phyloP scores from a whole-genome alignment of 1,140 invertebrate species.

The Oppia nitens region DNA sequence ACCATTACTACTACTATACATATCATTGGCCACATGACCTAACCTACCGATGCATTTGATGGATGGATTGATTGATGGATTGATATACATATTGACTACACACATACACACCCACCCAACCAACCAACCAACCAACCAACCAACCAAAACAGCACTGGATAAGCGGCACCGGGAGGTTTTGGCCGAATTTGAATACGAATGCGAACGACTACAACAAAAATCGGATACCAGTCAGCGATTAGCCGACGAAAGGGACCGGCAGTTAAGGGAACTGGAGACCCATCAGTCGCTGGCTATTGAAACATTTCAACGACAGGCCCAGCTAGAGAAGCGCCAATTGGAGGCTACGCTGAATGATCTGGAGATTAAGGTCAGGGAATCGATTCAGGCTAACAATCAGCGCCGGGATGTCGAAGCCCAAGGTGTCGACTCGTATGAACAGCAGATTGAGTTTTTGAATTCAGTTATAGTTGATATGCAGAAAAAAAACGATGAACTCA shows the following conservation, averaged over 20 bases:
- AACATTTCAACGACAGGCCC: constrained; percentile 2
- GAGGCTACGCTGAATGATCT: constrained; percentile 15
- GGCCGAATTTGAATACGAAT: constrained; percentile 18
- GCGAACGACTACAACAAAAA: constrained; percentile 14
- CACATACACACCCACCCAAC: no score
- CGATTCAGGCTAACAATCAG: not conserved
- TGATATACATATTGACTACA: no score
- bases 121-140: not conserved
- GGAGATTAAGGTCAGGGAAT: constrained; percentile 4
- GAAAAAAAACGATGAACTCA: constrained; percentile 66
- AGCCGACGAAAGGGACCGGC: not conserved
- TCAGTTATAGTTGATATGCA: constrained; percentile 92
- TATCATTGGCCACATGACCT: no score
- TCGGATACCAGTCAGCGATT: constrained; percentile 1
- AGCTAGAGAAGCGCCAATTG: constrained; percentile 17
- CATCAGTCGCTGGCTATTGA: not conserved
- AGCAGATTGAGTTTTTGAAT: constrained; percentile 79
- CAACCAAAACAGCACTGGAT: not conserved
- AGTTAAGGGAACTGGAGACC: constrained; percentile 1
- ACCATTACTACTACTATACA: no score
- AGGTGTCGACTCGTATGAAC: constrained; percentile 42
- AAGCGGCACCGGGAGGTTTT: constrained; percentile 11
- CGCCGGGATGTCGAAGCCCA: constrained; percentile 40
- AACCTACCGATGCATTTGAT: no score
- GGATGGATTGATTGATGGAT: no score